Percentiles rank a stretch among this genome's conserved stretches.
These are phyloP conservation scores for Menidia menidia DNA, from an alignment of 2,797 vertebrate genomes.

Conservation along the genomic window DNA sequence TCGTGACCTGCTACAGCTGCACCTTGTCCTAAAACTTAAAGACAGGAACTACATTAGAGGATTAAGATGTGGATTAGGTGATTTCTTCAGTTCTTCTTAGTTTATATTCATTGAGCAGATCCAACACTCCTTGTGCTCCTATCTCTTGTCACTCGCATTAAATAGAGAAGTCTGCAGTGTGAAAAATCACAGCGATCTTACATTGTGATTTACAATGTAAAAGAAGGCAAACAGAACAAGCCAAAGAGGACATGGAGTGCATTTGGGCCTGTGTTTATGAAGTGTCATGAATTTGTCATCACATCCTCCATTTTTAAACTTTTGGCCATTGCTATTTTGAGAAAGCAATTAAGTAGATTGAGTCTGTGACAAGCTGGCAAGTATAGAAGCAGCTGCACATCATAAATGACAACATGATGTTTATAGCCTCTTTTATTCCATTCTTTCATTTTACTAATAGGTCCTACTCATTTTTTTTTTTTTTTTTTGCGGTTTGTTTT, in stretches of 20 bases:
- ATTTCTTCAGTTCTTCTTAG: background rate
- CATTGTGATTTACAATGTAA: background rate
- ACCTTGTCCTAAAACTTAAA: background rate
- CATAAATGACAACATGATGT: background rate
- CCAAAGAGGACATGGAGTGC: background rate
- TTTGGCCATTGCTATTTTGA: background rate
- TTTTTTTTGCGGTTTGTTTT: background rate
- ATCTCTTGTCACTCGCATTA: constrained; percentile 5
- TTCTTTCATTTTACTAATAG: background rate
- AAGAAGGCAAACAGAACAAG: background rate
- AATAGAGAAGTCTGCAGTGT: background rate
- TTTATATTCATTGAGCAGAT: background rate
- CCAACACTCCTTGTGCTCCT: background rate
- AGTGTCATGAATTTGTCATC: background rate
- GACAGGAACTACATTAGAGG: constrained; percentile 3
- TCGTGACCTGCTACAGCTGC: background rate
- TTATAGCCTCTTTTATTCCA: background rate
- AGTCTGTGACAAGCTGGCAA: background rate
- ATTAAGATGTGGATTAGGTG: background rate
- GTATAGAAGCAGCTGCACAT: too few species aligned
- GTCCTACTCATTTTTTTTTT: background rate
- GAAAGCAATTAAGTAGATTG: background rate
- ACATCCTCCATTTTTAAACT: background rate
- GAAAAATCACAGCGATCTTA: too few species aligned
- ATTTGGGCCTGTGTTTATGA: background rate